Evolutionary conservation across 1,140 invertebrate species (phyloP).

Genomic region (Onthophagus taurus): DNA sequence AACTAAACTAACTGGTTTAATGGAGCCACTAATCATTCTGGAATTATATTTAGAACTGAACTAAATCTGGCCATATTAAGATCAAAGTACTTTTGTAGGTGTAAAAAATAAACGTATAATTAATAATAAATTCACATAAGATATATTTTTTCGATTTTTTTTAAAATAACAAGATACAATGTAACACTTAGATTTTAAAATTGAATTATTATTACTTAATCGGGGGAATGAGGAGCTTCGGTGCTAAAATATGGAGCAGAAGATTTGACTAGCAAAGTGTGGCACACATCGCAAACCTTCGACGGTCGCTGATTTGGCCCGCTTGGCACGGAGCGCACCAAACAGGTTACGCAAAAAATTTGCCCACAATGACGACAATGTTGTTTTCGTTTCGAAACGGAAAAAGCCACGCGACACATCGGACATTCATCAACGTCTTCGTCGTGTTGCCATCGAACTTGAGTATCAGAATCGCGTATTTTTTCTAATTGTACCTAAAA

Average conservation of each 20-base stretch:
- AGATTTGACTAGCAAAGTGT: constrained; percentile 88
- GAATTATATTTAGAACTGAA: too few species aligned
- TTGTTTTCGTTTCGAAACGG: constrained; percentile 40
- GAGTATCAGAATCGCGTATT: constrained; percentile 83
- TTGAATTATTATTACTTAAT: too few species aligned
- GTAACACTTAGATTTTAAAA: too few species aligned
- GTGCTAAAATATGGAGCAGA: constrained; percentile 92
- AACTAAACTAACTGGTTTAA: too few species aligned
- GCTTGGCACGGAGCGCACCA: constrained; percentile 69
- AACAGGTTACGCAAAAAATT: constrained; percentile 86
- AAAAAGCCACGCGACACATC: constrained; percentile 62
- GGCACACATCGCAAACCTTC: constrained; percentile 93
- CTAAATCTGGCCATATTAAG: too few species aligned
- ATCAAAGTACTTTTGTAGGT: too few species aligned
- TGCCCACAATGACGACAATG: constrained; percentile 93
- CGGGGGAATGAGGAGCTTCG: constrained; percentile 65
- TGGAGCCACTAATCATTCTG: too few species aligned
- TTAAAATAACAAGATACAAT: too few species aligned
- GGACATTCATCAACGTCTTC: constrained; percentile 89
- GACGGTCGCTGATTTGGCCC: constrained; percentile 78
- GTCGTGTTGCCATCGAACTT: constrained; percentile 95
- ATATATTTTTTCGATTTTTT: too few species aligned
- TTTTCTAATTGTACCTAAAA: constrained; percentile 80
- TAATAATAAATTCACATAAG: too few species aligned
- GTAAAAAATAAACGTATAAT: too few species aligned